Percentiles rank a stretch among this genome's conserved stretches.
These are phyloP conservation scores for Planococcus citri DNA, from an alignment of 1,140 invertebrate genomes.

Conservation along the genomic window DNA sequence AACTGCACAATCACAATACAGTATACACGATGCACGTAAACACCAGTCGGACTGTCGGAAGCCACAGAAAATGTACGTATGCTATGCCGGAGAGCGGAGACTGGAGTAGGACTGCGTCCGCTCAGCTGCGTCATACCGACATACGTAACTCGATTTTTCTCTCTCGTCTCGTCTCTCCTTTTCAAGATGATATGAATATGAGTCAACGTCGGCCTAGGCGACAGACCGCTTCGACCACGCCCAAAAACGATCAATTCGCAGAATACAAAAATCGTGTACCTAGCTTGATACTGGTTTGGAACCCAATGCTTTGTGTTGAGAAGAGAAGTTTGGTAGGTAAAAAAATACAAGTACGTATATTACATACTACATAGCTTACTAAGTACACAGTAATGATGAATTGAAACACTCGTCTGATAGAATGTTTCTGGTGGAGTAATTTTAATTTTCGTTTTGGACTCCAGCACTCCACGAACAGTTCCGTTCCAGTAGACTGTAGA, in stretches of 20 bases:
- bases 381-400: no score
- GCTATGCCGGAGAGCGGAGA: neutral
- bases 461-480: no score
- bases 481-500: no score
- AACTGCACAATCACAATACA: neutral
- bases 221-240: slow-evolving; percentile 13
- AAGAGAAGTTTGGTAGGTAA: no score
- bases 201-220: slow-evolving; percentile 9
- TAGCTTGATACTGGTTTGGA: neutral
- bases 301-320: no score
- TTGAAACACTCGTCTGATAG: no score
- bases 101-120: neutral
- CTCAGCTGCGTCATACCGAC: neutral
- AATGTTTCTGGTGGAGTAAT: no score
- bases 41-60: neutral
- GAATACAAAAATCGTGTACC: neutral
- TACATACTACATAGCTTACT: no score
- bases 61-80: neutral
- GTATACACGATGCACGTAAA: neutral
- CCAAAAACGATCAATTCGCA: slow-evolving; percentile 16
- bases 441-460: no score
- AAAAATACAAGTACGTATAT: no score
- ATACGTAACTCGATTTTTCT: slow-evolving; percentile 3
- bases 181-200: neutral
- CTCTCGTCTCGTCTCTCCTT: neutral